Evolutionary conservation across 64 coral and sea anemone species (phyloP), one percentile per base, ranked within the genome.

Genomic region (Stichodactyla mertensii): DNA sequence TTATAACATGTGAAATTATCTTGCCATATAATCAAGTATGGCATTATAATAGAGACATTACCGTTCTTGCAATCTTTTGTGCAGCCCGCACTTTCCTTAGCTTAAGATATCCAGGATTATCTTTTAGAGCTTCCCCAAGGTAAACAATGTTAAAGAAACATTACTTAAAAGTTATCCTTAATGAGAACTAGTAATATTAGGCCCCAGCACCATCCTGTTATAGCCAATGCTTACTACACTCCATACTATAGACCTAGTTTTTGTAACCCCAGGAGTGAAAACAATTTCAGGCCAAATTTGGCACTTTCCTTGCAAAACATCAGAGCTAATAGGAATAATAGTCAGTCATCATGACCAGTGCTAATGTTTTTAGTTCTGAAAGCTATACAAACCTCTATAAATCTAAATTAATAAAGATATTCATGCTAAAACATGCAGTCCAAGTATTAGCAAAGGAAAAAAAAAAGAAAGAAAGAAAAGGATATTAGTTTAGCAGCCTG

Each of bases 401-500:
- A 9, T 0, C 13, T 52, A 88, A 45, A 45, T 45, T 45, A 45
- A 45, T 45, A 45, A 56, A 22, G 5, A 45, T 24, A 36, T 52
- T 15, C 16, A 45, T 45, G 36, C 4, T 84, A 19, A 13, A 1
- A 45, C 55, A 18, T 52, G 28, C 54, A 86, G 82, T n/a, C 36
- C 8, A 84, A 19, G 36, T 1, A 84, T 7, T 19, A 84, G 36
- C 54, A 84, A 7, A 7, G 31, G 61, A 57, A 1, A 14, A 84
- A 57, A 24, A 15, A 55, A 28, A 10, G 24, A 26, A 22, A 69
- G 64, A 20, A 74, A 27, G 69, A 11, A 74, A 89, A 94, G 95
- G 95, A 94, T 98, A 98, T 94, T n/a, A 99, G 88, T 83, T 86
- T 95, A 4, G 97, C 93, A 88, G 97, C 97, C 19, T 99, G 82